Evolutionary conservation across 2,113 vertebrate genomes (phyloP).

Genomic region (Prinia subflava): DNA sequence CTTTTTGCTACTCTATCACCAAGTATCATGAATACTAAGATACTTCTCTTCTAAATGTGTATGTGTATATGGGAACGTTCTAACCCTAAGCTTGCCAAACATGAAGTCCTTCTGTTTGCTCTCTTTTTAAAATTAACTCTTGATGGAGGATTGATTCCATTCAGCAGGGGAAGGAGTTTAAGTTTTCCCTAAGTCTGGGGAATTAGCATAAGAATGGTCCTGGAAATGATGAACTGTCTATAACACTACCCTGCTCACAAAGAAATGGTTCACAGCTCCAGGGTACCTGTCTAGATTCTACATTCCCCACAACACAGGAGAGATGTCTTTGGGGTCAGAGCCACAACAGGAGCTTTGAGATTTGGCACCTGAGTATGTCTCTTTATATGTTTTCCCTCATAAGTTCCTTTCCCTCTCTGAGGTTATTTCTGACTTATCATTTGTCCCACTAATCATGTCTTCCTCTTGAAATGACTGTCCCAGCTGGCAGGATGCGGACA

Average conservation of each 20-base stretch:
- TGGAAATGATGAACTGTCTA: conserved; percentile 52
- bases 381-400: not conserved
- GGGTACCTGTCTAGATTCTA: not conserved
- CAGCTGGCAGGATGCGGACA: not conserved
- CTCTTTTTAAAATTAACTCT: conserved; percentile 71
- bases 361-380: not conserved
- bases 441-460: not conserved
- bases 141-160: conserved; percentile 38
- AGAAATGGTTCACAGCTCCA: not conserved
- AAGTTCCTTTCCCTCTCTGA: not conserved
- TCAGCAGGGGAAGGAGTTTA: conserved; percentile 31
- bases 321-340: not conserved
- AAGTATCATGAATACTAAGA: conserved; percentile 67
- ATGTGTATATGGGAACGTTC: conserved; percentile 66
- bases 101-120: conserved; percentile 56
- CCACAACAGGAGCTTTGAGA: not conserved
- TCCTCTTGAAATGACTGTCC: not conserved
- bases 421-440: not conserved
- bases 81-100: conserved; percentile 61
- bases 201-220: conserved; percentile 51
- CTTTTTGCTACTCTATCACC: conserved; percentile 38
- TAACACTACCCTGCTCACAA: conserved; percentile 22
- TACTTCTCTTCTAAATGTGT: conserved; percentile 56
- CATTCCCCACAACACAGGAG: not conserved
- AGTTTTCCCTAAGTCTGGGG: not conserved